These are phyloP conservation scores for Nerophis ophidion DNA, from an alignment of 2,113 vertebrate genomes.

Conservation along the genomic window DNA sequence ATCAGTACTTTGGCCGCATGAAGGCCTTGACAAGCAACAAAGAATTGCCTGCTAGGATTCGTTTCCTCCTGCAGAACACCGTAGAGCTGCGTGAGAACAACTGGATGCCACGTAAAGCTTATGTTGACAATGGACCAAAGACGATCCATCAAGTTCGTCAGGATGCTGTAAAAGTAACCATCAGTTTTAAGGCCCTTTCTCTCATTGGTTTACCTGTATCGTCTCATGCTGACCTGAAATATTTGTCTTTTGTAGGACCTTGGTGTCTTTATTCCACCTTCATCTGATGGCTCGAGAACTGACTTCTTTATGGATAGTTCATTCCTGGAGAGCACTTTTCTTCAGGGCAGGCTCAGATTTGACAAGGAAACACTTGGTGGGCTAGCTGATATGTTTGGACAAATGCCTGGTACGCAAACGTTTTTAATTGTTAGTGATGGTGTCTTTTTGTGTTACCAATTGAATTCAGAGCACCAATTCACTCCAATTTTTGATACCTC, in stretches of 20 bases:
- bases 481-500: too few relatives aligned
- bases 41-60: constrained; percentile 97
- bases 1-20: constrained; percentile 99
- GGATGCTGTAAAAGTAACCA: constrained; percentile 89
- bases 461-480: too few relatives aligned
- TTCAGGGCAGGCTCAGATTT: constrained; percentile 90
- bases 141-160: constrained; percentile 99
- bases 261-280: constrained; percentile 94
- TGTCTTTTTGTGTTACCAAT: too few relatives aligned
- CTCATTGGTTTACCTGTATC: not conserved
- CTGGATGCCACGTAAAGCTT: constrained; percentile 98
- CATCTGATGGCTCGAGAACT: constrained; percentile 85
- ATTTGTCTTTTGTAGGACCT: constrained; percentile 77
- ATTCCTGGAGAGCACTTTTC: constrained; percentile 89
- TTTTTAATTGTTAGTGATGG: too few relatives aligned
- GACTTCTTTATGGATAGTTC: constrained; percentile 96
- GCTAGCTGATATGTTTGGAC: constrained; percentile 99
- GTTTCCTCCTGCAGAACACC: constrained; percentile 99
- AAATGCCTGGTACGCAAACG: constrained; percentile 88
- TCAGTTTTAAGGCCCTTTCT: not conserved
- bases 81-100: constrained; percentile 93
- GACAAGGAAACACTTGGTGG: constrained; percentile 94
- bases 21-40: constrained; percentile 93
- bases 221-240: not conserved
- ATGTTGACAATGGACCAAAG: constrained; percentile 98